Base-by-base conservation (phyloP, 2,888 invertebrate species). In the Cantharis flavilabris region DNA sequence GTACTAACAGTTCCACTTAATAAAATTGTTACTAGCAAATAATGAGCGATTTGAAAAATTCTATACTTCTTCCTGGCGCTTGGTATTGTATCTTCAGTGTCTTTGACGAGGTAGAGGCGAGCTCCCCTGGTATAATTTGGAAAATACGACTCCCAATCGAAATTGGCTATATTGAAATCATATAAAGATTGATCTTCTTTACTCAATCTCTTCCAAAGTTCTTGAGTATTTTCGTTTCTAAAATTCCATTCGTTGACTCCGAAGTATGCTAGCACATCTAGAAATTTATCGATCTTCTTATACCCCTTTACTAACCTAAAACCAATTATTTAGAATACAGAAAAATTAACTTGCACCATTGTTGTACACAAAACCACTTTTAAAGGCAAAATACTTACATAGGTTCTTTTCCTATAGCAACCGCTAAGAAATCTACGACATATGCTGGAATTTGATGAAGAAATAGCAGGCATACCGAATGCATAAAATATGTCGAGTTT, bases 261-360 rank as follows among this genome's bases (percentile, higher is more conserved):
- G 88, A 98, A 98, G 86, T 95, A 96, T 0, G 93, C 90, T 26
- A 97, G 86, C 0, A 94, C 92, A 3, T 92, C 90, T 5, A 93
- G 91, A 80, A 96, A 94, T 86, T 93, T 94, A 86, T 96, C 94
- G 70, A 97, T 92, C 86, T 95, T 96, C 78, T 90, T 91, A 87
- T 97, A 97, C 70, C 94, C 91, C 82, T 92, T 93, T 80, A 95
- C 88, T 91, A 97, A 91, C 94, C 97, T 90, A 65, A 83, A 85
- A 84, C 62, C 69, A 33, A 73, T 75, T n/a, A n/a, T n/a, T n/a
- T 69, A 3, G 0, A 18, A 13, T 13, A 11, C 7, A 26, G 28
- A 62, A 69, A 62, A 33, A 13, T 69, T 3, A 7, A 16, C 1
- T 28, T 69, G 16, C 7, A 23, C 20, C 20, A 20, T 16, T 3